Evolutionary conservation across 2,888 invertebrate genomes (phyloP).

Genomic region (Nomada fabriciana): DNA sequence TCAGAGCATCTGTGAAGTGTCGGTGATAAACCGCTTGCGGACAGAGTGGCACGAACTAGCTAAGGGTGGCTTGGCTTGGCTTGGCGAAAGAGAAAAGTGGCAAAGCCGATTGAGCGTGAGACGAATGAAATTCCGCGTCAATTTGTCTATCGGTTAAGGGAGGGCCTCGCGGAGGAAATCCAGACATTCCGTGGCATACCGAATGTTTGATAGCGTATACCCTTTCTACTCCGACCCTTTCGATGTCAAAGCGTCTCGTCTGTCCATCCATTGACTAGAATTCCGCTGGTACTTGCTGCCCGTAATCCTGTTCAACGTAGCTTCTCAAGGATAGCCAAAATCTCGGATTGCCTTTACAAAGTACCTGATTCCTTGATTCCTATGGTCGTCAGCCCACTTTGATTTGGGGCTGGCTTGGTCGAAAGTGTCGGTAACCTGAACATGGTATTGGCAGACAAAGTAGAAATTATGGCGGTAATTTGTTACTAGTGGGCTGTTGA

Average conservation of each 20-base stretch:
- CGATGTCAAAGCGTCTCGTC: conserved; percentile 75
- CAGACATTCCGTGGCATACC: conserved; percentile 76
- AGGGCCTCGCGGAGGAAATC: conserved; percentile 58
- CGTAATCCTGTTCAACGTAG: conserved; percentile 67
- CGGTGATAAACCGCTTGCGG: conserved; percentile 73
- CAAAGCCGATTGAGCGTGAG: conserved; percentile 73
- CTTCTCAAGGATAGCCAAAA: conserved; percentile 64
- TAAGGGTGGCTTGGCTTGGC: conserved; percentile 49
- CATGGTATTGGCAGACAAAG: not conserved
- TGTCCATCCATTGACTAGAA: conserved; percentile 73
- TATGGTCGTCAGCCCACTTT: conserved; percentile 9
- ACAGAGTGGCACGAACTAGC: conserved; percentile 48
- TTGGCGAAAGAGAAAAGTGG: conserved; percentile 56
- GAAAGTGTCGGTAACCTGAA: too few relatives aligned
- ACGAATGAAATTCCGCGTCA: conserved; percentile 80
- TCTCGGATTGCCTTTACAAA: conserved; percentile 62
- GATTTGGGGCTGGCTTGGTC: conserved; percentile 7
- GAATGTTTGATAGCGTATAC: conserved; percentile 80
- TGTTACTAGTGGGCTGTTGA: too few relatives aligned
- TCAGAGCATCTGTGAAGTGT: conserved; percentile 66
- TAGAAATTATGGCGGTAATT: too few relatives aligned
- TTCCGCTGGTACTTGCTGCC: conserved; percentile 68
- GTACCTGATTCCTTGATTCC: conserved; percentile 32
- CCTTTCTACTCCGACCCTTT: conserved; percentile 68
- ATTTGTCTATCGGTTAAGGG: conserved; percentile 77